Base-by-base conservation (phyloP, 2,113 vertebrate species). In the Lichenostomus cassidix region DNA sequence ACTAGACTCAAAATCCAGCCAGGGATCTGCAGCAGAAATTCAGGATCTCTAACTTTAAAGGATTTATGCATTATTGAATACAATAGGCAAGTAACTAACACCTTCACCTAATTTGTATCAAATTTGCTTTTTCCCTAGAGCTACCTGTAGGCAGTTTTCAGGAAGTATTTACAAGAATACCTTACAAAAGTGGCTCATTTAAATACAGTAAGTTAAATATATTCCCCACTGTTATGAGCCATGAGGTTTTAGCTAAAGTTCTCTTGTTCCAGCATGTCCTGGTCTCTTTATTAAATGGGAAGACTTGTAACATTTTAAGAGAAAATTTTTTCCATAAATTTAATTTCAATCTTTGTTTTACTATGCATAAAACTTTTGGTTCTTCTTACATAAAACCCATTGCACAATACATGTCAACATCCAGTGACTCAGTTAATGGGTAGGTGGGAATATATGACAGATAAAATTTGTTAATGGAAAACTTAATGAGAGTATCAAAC, bases 381-480 rank as follows among this genome's bases (percentile, higher is more conserved):
- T 69, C 67, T 65, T 86, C 84, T 96, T 96, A 95, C 73, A 95
- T 96, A 96, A 97, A 94, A 24, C 80, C 90, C 93, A 83, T 82
- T 71, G 71, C 76, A 81, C 73, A 93, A 90, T 95, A 68, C 7
- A 0, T 90, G 94, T 89, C 94, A 96, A 95, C 86, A 93, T 94
- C 62, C 76, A 78, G 73, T 96, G 96, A 97, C 90, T 97, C 96
- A 97, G 88, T 94, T 93, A 94, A 96, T 68, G 49, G 86, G 93
- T 96, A 87, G 96, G 95, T 96, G 92, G 93, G 92, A 94, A 95
- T 94, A 75, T 33, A 58, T 94, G 93, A 94, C 94, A 97, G 79
- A 87, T 92, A 94, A 83, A 93, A 94, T 93, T 94, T 92, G 83
- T 92, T 96, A 96, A 95, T 83, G 52, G 76, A 95, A 92, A 95